Evolutionary conservation across 2,113 vertebrate species (phyloP).

Genomic region (Athene noctua): DNA sequence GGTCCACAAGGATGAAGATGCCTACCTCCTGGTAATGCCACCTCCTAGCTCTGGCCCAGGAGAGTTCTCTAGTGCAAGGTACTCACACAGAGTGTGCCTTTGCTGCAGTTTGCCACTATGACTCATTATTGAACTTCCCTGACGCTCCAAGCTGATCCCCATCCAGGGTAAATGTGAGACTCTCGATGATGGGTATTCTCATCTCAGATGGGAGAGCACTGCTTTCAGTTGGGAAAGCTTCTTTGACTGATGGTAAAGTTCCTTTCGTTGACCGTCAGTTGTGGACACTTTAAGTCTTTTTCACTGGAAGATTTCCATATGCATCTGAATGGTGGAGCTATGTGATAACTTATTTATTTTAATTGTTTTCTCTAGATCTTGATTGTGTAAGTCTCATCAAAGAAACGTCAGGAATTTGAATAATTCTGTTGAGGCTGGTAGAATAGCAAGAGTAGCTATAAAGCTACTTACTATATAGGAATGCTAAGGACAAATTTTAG

Average conservation of each 20-base stretch:
- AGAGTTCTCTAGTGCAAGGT: neutral
- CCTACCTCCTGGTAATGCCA: neutral
- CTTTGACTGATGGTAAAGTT: neutral
- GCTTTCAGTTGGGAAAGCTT: neutral
- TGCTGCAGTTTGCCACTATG: neutral
- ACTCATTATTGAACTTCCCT: neutral
- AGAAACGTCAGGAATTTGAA: neutral
- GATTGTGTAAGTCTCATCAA: neutral
- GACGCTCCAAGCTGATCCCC: neutral
- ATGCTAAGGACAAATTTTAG: neutral
- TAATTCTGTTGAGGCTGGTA: neutral
- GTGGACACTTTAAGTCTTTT: neutral
- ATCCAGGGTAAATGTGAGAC: neutral
- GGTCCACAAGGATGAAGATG: neutral
- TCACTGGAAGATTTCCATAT: neutral
- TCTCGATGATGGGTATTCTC: neutral
- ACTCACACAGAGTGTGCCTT: neutral
- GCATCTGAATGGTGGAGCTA: neutral
- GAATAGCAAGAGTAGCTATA: neutral
- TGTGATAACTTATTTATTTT: neutral
- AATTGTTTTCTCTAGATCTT: neutral
- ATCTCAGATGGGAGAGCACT: neutral
- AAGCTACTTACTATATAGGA: neutral
- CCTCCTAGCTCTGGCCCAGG: neutral
- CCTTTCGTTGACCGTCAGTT: neutral